Evolutionary conservation across 2,888 invertebrate genomes (phyloP), one percentile per base, ranked within the genome.

Genomic region (Drosophila cracens): DNA sequence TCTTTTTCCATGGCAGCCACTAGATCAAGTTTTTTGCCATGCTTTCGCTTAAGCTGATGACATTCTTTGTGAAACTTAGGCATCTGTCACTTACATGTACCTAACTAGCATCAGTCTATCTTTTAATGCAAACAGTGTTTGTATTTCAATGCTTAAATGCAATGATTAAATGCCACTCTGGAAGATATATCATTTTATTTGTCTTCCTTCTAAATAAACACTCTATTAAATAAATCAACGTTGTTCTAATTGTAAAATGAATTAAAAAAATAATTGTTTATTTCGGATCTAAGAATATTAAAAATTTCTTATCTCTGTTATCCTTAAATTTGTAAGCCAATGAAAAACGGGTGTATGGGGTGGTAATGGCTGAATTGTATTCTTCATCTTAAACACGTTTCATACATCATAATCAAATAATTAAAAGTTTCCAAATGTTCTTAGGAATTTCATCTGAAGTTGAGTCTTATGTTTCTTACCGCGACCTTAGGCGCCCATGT

Each of bases 1-100:
- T 48, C 53, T 63, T 63, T 74, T 16, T 2, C 34, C 64, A 49
- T 68, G 56, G 18, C 53, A 74, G 38, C 54, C 59, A 49, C 48
- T 40, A 29, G 40, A 52, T 69, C 6, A 61, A 51, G 54, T 70
- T 60, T 60, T 70, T 70, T 70, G 48, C 40, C 36, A 36, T 16
- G 29, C 52, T 52, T n/a, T 34, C 2, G 11, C 18, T n/a, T 48
- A 51, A 64, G 60, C 48, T 48, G 46, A 57, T 25, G 70, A 31
- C 60, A 27, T 46, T 21, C 36, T 33, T 27, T 36, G 70, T 38
- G 33, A 18, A n/a, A 40, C 40, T 34, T 46, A 46, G 0, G 36
- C 57, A 52, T 33, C 48, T 53, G 48, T 36, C 49, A 36, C n/a
- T 57, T 7, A 31, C 11, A 21, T 29, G 11, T 57, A 34, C 21